Evolutionary conservation across 2,797 vertebrate genomes (phyloP).

Genomic region (Labroides dimidiatus): DNA sequence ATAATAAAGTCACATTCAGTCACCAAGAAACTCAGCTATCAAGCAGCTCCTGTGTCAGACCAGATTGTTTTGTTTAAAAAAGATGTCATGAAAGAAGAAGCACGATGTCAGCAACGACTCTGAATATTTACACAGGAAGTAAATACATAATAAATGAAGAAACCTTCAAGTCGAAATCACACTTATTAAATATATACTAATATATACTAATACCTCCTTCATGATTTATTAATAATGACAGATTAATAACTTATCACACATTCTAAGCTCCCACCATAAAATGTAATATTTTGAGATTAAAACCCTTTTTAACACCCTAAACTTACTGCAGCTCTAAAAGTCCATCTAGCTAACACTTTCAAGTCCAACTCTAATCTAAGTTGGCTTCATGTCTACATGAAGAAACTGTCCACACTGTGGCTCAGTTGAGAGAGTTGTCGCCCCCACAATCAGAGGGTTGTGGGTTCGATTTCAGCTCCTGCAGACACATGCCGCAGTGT

Average conservation of each 20-base stretch:
- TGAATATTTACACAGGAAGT: no score
- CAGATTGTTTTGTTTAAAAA: no score
- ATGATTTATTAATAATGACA: slow-evolving; percentile 26
- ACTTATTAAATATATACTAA: slow-evolving; percentile 11
- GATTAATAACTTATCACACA: slow-evolving; percentile 31
- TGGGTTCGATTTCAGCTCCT: no score
- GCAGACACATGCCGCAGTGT: no score
- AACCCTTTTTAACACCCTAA: slow-evolving; percentile 32
- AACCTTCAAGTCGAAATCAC: slow-evolving; percentile 34
- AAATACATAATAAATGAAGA: no score
- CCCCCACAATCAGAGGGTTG: no score
- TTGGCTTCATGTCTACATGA: slow-evolving; percentile 45
- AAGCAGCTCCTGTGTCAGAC: no score
- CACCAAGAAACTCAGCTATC: no score
- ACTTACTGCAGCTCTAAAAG: slow-evolving; percentile 24
- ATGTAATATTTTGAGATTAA: slow-evolving; percentile 39
- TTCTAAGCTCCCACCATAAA: slow-evolving; percentile 24
- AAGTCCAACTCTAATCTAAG: slow-evolving; percentile 34
- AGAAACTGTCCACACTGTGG: slow-evolving; percentile 29
- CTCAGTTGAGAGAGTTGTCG: no score
- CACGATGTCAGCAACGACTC: no score
- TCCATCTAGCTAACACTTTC: slow-evolving; percentile 37
- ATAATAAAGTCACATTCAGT: no score
- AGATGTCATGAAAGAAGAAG: no score
- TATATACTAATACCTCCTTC: slow-evolving; percentile 14